Evolutionary conservation across 2,797 vertebrate species (phyloP).

Genomic region (Tapirus indicus): DNA sequence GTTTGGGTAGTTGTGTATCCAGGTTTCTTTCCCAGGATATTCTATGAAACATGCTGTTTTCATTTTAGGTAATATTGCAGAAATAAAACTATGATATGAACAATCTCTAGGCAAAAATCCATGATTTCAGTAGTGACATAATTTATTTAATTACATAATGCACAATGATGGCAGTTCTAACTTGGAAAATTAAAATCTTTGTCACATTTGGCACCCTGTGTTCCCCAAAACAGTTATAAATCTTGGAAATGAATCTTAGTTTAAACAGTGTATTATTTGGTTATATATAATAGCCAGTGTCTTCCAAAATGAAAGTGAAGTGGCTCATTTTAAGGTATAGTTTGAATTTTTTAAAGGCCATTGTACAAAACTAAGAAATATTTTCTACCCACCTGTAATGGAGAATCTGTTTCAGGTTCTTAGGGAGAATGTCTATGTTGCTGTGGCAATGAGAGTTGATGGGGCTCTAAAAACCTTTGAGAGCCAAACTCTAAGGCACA

Average conservation of each 20-base stretch:
- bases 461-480: neutral
- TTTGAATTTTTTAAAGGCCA: neutral
- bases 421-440: neutral
- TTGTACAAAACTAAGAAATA: neutral
- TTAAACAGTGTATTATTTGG: neutral
- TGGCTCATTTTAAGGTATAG: neutral
- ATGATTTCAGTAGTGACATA: neutral
- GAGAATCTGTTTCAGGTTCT: neutral
- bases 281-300: neutral
- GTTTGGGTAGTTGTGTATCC: fast-evolving
- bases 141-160: neutral
- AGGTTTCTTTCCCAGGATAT: neutral
- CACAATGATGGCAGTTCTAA: neutral
- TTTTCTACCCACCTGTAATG: constrained; percentile 51
- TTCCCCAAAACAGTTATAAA: neutral
- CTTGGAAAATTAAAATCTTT: neutral
- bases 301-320: neutral
- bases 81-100: neutral
- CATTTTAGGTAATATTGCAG: neutral
- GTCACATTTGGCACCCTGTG: neutral
- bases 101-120: neutral
- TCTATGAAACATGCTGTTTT: neutral
- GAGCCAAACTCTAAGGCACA: neutral
- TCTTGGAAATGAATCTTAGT: neutral
- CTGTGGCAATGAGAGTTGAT: neutral